These are phyloP conservation scores for Elephas maximus DNA, from an alignment of 2,113 vertebrate genomes.

Conservation along the genomic window DNA sequence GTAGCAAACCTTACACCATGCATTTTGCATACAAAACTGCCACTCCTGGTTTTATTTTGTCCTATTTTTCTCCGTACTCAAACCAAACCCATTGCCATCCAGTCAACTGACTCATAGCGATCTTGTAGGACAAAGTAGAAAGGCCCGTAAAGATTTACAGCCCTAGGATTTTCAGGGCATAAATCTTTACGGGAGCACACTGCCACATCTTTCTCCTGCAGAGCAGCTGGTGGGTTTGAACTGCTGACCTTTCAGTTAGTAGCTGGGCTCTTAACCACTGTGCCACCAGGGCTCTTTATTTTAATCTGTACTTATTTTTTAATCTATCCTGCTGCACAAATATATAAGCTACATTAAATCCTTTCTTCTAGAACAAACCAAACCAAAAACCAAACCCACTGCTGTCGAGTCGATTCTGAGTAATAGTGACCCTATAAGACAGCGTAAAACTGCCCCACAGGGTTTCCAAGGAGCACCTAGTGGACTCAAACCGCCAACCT, in stretches of 20 bases:
- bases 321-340: background rate
- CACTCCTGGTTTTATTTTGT: background rate
- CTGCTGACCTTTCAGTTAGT: background rate
- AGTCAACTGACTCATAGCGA: background rate
- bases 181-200: background rate
- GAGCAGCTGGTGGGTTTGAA: background rate
- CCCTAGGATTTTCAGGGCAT: background rate
- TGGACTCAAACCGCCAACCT: no score
- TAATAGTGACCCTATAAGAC: no score
- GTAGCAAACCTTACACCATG: background rate
- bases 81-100: background rate
- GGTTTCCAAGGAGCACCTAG: no score
- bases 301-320: conserved; percentile 8
- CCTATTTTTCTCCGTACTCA: background rate
- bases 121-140: no score
- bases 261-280: background rate
- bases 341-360: background rate
- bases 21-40: background rate
- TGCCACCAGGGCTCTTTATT: background rate
- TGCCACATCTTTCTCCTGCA: background rate
- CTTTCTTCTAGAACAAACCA: background rate
- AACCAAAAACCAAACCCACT: no score
- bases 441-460: no score
- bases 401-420: no score
- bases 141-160: no score